Evolutionary conservation across 2,797 vertebrate genomes (phyloP), one percentile per base, ranked within the genome.

Genomic region (Buphagus erythrorhynchus): DNA sequence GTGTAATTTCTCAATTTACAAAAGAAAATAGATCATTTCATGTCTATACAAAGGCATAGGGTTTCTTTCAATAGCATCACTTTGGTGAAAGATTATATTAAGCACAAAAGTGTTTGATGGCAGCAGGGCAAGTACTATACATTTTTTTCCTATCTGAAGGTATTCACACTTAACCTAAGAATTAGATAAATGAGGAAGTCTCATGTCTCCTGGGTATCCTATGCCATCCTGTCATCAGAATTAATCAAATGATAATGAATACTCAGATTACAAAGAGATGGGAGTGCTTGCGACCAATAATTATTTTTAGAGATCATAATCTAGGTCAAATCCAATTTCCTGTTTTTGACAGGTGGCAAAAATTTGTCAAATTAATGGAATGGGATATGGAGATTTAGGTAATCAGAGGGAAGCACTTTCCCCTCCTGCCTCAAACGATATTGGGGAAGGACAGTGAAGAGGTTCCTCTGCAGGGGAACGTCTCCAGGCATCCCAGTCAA

Each of bases 281-380:
- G 93, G 96, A 97, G 95, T 94, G 95, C 96, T 97, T 16, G 2
- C 45, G 84, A 97, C 93, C 94, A 97, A 97, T 97, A 97, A 97
- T 97, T 97, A 98, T 96, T 97, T 97, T 97, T 95, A 97, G 96
- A 95, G 97, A 97, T 96, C 86, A 93, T 97, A 97, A 97, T 95
- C 97, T 95, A 97, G 97, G 97, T 97, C 97, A 97, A 96, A 97
- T 97, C 95, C 96, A 98, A 98, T 97, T 97, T 98, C 97, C 97
- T 96, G 87, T 88, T 93, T 97, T 95, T 95, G 96, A 97, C 89
- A 95, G 95, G 96, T 97, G 95, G 92, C 86, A 95, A 97, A 97
- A 97, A 96, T 82, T 92, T 95, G 88, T 94, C 81, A 67, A 54
- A 96, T 97, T 94, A 97, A 95, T 95, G 86, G 85, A 90, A 92